Percentiles rank a stretch among this genome's conserved stretches.
phyloP scores from a whole-genome alignment of 2,113 vertebrate genomes.

The Eonycteris spelaea region DNA sequence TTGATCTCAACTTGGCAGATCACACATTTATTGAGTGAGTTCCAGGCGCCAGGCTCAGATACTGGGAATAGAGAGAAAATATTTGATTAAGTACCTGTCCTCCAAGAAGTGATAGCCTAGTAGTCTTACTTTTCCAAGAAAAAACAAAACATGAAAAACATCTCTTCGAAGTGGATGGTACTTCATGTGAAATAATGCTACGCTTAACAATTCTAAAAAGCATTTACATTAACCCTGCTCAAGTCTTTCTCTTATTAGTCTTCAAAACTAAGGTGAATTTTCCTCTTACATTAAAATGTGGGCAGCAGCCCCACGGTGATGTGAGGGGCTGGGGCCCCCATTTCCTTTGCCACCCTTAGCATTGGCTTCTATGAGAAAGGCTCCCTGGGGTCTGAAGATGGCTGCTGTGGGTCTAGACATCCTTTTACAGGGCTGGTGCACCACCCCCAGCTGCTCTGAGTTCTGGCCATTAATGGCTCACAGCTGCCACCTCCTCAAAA shows the following conservation, averaged over 20 bases:
- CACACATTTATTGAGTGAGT: not conserved
- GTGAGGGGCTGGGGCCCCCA: not conserved
- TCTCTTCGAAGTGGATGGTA: not conserved
- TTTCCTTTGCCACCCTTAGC: not conserved
- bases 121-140: not conserved
- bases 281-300: not conserved
- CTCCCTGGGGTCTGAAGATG: not conserved
- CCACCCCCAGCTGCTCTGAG: not conserved
- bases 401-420: not conserved
- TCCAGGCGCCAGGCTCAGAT: not conserved
- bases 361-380: not conserved
- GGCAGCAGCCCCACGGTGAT: not conserved
- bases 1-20: not conserved
- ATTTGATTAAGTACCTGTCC: not conserved
- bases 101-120: not conserved
- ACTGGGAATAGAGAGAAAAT: not conserved
- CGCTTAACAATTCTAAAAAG: not conserved
- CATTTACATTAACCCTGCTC: not conserved
- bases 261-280: conserved; percentile 15
- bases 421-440: not conserved
- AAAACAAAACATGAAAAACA: not conserved
- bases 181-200: not conserved
- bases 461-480: not conserved
- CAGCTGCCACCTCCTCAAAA: not conserved
- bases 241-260: not conserved